Percentiles rank a stretch among this genome's conserved stretches.
These are phyloP conservation scores for Scolopax bukidnonensis DNA, from an alignment of 2,797 vertebrate genomes.

Conservation along the genomic window DNA sequence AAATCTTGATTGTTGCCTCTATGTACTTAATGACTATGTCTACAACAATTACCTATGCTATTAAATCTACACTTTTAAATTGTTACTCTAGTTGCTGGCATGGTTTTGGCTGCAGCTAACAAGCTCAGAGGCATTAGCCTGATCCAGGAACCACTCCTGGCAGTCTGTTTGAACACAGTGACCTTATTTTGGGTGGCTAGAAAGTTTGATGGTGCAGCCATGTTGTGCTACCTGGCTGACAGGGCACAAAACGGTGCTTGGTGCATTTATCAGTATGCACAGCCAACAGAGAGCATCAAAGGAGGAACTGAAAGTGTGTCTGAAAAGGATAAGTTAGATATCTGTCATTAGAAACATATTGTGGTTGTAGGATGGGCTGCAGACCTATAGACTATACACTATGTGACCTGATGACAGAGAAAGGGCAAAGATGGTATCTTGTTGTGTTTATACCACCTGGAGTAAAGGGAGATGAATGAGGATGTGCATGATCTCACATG, in stretches of 20 bases:
- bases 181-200: background rate
- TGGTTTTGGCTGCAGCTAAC: background rate
- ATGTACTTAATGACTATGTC: background rate
- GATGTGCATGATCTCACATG: background rate
- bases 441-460: background rate
- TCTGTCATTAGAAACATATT: background rate
- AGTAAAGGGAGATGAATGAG: background rate
- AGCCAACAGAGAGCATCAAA: background rate
- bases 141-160: background rate
- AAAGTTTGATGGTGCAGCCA: background rate
- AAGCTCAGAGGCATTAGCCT: background rate
- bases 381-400: background rate
- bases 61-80: constrained; percentile 31
- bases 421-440: background rate
- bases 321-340: background rate
- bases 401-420: background rate
- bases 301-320: background rate
- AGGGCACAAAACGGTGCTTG: background rate
- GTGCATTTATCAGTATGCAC: background rate
- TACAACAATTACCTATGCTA: constrained; percentile 22
- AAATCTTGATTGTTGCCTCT: constrained; percentile 7
- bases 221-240: background rate
- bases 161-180: background rate
- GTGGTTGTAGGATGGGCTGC: background rate
- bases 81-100: background rate